These are phyloP conservation scores for Ariolimax columbianus DNA, from an alignment of 2,888 invertebrate species.

Conservation along the genomic window DNA sequence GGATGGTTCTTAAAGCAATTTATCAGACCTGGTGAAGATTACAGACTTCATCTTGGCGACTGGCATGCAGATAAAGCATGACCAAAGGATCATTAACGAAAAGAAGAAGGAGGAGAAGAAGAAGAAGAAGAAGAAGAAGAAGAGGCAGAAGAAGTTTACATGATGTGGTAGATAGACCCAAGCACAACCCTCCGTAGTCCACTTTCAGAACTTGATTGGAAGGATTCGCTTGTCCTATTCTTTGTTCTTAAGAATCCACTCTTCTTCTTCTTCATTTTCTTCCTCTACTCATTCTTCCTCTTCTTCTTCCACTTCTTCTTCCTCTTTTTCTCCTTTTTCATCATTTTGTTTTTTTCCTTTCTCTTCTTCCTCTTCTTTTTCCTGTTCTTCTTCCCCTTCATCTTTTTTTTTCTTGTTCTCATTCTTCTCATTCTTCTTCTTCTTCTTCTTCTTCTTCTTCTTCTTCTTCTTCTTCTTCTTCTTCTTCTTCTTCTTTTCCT, in stretches of 20 bases:
- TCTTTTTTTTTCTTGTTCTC: neutral
- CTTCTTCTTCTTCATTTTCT: neutral
- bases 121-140: too few species aligned
- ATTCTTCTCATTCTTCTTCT: neutral
- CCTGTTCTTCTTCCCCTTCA: neutral
- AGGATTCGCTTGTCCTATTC: neutral
- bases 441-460: neutral
- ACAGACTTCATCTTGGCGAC: too few species aligned
- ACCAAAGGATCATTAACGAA: too few species aligned
- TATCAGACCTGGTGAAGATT: too few species aligned
- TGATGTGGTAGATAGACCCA: too few species aligned
- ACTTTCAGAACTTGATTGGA: neutral
- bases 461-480: neutral
- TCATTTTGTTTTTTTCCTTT: neutral
- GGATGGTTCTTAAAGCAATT: too few species aligned
- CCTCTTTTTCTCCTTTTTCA: neutral
- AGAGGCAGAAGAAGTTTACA: too few species aligned
- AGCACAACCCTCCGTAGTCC: too few species aligned
- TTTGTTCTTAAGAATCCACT: neutral
- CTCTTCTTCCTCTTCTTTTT: neutral
- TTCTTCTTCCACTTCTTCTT: neutral
- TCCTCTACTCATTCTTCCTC: neutral
- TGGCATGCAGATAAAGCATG: too few species aligned
- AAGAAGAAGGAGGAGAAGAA: too few species aligned
- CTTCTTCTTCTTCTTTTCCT: neutral